Evolutionary conservation across 2,888 invertebrate genomes (phyloP).

Genomic region (Nephrotoma flavescens): DNA sequence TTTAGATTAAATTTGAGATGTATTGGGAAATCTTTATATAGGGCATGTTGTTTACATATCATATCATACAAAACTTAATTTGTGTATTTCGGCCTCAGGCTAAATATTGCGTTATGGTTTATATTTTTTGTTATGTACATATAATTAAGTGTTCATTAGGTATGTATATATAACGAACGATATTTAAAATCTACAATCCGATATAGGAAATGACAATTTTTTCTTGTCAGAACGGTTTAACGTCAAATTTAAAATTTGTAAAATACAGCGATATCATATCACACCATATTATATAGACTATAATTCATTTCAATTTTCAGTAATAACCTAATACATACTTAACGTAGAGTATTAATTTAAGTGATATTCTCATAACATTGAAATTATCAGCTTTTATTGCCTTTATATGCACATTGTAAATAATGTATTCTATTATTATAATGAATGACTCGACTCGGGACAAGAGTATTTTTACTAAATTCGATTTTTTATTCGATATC

Average conservation of each 20-base stretch:
- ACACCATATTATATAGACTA: no score
- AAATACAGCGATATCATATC: no score
- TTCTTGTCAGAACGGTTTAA: not conserved
- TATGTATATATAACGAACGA: not conserved
- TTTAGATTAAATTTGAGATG: not conserved
- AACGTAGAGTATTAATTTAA: no score
- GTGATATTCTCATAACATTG: no score
- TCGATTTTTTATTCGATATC: no score
- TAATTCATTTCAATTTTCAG: no score
- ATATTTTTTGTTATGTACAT: not conserved
- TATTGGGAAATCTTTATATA: not conserved
- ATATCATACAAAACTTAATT: not conserved
- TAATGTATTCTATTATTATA: no score
- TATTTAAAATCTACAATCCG: not conserved
- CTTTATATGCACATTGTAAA: no score
- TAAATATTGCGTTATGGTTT: not conserved
- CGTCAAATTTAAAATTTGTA: not conserved
- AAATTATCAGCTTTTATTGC: no score
- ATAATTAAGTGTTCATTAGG: not conserved
- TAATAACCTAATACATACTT: no score
- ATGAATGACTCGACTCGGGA: no score
- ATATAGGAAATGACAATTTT: not conserved
- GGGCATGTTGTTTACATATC: not conserved
- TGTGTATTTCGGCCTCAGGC: not conserved
- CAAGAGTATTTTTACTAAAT: no score